These are phyloP conservation scores for Bostrychus sinensis DNA, from an alignment of 2,113 vertebrate genomes.

Conservation along the genomic window DNA sequence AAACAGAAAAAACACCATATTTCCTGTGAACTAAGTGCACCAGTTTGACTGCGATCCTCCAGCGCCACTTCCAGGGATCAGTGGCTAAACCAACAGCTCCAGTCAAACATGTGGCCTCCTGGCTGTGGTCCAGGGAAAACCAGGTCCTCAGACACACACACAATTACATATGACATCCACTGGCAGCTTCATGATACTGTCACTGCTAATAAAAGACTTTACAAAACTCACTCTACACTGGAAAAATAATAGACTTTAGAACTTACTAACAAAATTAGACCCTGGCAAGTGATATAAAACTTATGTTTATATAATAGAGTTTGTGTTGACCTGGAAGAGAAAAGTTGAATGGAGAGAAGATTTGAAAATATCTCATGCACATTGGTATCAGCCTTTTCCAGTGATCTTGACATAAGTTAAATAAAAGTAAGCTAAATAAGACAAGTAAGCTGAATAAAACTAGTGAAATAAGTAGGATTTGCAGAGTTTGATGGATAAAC, in stretches of 20 bases:
- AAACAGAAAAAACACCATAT: conserved; percentile 49
- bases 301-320: no score
- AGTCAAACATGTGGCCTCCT: conserved; percentile 57
- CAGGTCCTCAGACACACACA: conserved; percentile 54
- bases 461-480: no score
- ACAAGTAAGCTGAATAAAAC: no score
- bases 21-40: conserved; percentile 55
- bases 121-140: conserved; percentile 58
- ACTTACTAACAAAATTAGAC: no score
- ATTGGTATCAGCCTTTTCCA: no score
- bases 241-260: not conserved
- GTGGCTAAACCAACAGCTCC: conserved; percentile 71
- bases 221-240: not conserved
- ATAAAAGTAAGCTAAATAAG: no score
- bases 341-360: no score
- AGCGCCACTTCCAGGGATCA: conserved; percentile 71
- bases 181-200: conserved; percentile 15
- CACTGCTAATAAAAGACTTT: not conserved
- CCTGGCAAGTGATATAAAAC: no score
- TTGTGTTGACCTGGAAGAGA: no score
- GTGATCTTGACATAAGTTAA: no score
- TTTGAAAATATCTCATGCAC: no score
- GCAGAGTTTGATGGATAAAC: no score
- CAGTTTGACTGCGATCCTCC: conserved; percentile 33
- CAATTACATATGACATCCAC: conserved; percentile 23